Conservation (phyloP, 2,888 invertebrate genomes). For the Trissolcus brochymenae region DNA sequence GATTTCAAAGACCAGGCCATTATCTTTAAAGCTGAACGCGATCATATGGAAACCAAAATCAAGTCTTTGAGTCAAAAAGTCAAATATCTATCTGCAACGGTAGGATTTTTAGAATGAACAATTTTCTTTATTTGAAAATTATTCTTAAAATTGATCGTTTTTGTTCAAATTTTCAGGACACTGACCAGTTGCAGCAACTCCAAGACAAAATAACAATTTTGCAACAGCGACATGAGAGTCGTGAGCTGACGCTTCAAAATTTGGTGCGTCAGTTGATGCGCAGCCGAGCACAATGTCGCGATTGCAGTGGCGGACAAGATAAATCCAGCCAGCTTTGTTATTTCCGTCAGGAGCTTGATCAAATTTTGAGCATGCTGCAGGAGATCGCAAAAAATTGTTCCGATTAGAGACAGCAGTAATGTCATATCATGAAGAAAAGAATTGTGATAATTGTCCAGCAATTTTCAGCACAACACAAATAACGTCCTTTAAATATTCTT, state of each 20-base stretch:
- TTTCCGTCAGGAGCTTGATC: conserved; percentile 72
- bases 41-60: conserved; percentile 78
- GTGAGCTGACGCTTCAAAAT: conserved; percentile 72
- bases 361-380: conserved; percentile 72
- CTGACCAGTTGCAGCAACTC: conserved; percentile 70
- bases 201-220: conserved; percentile 72
- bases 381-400: conserved; percentile 67
- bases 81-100: conserved; percentile 71
- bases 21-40: conserved; percentile 78
- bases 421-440: conserved; percentile 48
- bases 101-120: conserved; percentile 44
- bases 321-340: conserved; percentile 71
- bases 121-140: neutral
- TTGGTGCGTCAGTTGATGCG: conserved; percentile 71
- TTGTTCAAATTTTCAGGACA: conserved; percentile 63
- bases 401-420: conserved; percentile 5
- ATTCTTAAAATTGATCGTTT: neutral
- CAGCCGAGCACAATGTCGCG: conserved; percentile 71
- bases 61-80: conserved; percentile 72
- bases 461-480: conserved; percentile 15
- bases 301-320: conserved; percentile 69
- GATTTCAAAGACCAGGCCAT: conserved; percentile 81
- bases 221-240: conserved; percentile 73
- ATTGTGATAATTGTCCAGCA: conserved; percentile 45
- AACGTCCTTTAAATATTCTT: conserved; percentile 11